These are phyloP conservation scores for Galleria mellonella DNA, from an alignment of 1,140 invertebrate species.

Conservation along the genomic window DNA sequence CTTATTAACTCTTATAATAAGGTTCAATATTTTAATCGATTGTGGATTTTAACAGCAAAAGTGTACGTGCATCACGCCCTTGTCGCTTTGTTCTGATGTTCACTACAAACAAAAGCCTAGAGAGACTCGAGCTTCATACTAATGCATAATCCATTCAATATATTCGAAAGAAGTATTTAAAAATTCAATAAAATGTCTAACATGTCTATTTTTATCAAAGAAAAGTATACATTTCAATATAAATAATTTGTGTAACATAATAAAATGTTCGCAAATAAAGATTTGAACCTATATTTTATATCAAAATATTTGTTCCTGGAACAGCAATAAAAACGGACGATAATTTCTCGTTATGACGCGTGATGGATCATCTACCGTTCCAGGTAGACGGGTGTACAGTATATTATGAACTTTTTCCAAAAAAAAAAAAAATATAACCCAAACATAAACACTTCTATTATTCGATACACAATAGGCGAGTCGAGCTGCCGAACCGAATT, in stretches of 20 bases:
- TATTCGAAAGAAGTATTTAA: too few species aligned
- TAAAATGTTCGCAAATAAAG: slow-evolving; percentile 65
- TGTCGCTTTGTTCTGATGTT: slow-evolving; percentile 17
- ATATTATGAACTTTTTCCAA: slow-evolving; percentile 25
- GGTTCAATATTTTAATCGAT: slow-evolving; percentile 9
- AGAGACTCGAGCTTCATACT: slow-evolving; percentile 1
- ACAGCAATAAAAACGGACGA: slow-evolving; percentile 44
- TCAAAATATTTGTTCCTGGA: slow-evolving; percentile 24
- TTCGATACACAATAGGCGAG: slow-evolving; percentile 45
- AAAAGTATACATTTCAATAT: slow-evolving; percentile 25
- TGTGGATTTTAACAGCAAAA: too few species aligned
- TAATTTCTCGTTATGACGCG: slow-evolving; percentile 54
- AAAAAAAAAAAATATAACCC: slow-evolving; percentile 53
- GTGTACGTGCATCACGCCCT: slow-evolving; percentile 1
- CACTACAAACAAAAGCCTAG: slow-evolving; percentile 12
- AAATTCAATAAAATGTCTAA: too few species aligned
- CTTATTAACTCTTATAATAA: slow-evolving; percentile 9
- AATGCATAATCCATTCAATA: slow-evolving; percentile 9
- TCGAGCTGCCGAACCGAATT: slow-evolving; percentile 48
- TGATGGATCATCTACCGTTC: slow-evolving; percentile 56
- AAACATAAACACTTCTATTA: slow-evolving; percentile 68
- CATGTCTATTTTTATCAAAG: too few species aligned
- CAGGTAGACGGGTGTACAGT: slow-evolving; percentile 55
- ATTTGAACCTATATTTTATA: slow-evolving; percentile 34
- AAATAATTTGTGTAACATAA: slow-evolving; percentile 23